Evolutionary conservation across 1,140 invertebrate species (phyloP), one percentile per base, ranked within the genome.

Genomic region (Hylaeus anthracinus): DNA sequence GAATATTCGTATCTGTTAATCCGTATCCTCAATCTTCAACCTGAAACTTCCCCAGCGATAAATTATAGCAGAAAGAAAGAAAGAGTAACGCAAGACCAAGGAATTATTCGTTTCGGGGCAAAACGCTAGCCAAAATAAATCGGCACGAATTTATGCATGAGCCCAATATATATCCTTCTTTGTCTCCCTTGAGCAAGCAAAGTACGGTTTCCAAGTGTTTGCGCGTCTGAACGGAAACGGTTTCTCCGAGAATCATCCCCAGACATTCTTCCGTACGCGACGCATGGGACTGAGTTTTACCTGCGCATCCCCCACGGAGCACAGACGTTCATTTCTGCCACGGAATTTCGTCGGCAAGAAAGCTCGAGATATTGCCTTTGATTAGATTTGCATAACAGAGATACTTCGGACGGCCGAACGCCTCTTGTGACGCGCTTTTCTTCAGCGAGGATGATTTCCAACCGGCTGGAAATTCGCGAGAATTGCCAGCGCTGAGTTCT

Each of bases 211-310:
- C n/a, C 55, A 10, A 61, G 26, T 26, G 5, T 58, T 76, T 58
- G n/a, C 15, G 41, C 64, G 64, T 26, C 39, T 51, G 15, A 15
- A 37, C 12, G 1, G 45, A 12, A 26, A 45, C n/a, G 43, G 4
- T 8, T 43, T 55, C n/a, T 4, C 37, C 8, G 15, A 48, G 39
- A 78, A 63, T 78, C 53, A 10, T n/a, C 15, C 12, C 5, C 45
- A 26, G 51, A 10, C 51, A 51, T 9, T 51, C 2, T 48, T 12
- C 8, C 56, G 15, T 41, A 63, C 67, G 61, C 63, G 67, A 55
- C 67, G 75, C 75, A 76, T 82, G 80, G 74, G 78, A 82, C 74
- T 77, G 72, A 41, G 26, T 64, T 81, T 75, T 37, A 61, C 8
- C 69, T 45, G 15, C 53, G 60, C 51, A n/a, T 43, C 26, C n/a